Percentiles rank a stretch among this genome's conserved stretches.
Conservation (phyloP, 2,797 vertebrate genomes). For the Zalophus californianus region DNA sequence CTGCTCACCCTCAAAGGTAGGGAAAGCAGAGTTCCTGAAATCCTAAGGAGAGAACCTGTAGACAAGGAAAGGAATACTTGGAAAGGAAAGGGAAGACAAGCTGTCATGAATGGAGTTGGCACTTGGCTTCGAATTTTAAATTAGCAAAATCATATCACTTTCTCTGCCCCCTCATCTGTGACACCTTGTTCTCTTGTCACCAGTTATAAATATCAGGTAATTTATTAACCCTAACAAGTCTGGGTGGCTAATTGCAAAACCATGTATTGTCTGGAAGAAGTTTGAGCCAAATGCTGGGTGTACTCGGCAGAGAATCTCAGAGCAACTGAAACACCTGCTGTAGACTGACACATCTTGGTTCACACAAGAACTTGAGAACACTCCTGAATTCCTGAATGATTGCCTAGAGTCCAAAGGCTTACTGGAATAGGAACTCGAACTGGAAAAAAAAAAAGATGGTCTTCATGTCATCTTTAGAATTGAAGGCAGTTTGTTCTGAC, state of each 20-base stretch:
- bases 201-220: not conserved
- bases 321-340: constrained; percentile 44
- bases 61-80: not conserved
- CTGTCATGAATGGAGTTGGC: not conserved
- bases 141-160: not conserved
- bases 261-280: not conserved
- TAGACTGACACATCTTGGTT: constrained; percentile 56
- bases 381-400: constrained; percentile 68
- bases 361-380: constrained; percentile 67
- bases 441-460: not conserved
- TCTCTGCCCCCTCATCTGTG: not conserved
- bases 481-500: not conserved
- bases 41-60: not conserved
- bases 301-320: not conserved
- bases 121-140: not conserved
- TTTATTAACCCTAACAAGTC: constrained; percentile 1
- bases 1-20: not conserved
- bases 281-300: not conserved
- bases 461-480: not conserved
- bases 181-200: not conserved
- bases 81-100: not conserved
- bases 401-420: constrained; percentile 44
- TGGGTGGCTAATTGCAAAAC: not conserved
- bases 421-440: constrained; percentile 32
- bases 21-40: not conserved